Evolutionary conservation across 1,140 invertebrate species (phyloP).

Genomic region (Leptopilina clavipes): DNA sequence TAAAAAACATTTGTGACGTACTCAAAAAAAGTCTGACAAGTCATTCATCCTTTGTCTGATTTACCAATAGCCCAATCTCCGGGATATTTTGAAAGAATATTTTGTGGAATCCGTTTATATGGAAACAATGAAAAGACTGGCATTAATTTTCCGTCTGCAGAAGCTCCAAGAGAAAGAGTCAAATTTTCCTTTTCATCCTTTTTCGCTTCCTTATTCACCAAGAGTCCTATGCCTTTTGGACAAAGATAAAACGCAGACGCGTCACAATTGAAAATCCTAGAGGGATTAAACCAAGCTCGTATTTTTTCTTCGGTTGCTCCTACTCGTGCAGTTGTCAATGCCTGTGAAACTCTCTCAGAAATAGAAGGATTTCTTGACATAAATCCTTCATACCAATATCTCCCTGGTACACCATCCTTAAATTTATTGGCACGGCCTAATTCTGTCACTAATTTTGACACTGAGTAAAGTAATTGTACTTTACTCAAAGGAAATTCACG

Average conservation of each 20-base stretch:
- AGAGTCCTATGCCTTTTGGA: slow-evolving; percentile 55
- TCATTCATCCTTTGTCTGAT: slow-evolving; percentile 69
- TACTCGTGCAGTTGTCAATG: background rate
- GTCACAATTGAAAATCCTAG: slow-evolving; percentile 54
- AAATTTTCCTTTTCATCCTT: slow-evolving; percentile 69
- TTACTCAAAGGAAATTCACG: too few relatives aligned
- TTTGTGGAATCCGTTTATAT: slow-evolving; percentile 33
- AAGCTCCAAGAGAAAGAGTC: slow-evolving; percentile 63
- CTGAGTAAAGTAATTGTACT: too few relatives aligned
- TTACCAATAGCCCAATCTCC: slow-evolving; percentile 61
- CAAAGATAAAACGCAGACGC: slow-evolving; percentile 56
- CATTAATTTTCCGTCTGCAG: slow-evolving; percentile 59
- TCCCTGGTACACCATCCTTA: background rate
- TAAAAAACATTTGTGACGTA: slow-evolving; percentile 66
- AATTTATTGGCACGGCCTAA: too few relatives aligned
- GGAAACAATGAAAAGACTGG: slow-evolving; percentile 54
- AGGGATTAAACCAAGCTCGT: slow-evolving; percentile 1
- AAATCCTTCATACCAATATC: background rate
- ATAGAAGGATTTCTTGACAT: background rate
- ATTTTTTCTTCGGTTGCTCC: background rate
- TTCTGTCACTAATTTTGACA: too few relatives aligned
- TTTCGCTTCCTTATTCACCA: slow-evolving; percentile 57
- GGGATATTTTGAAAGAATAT: slow-evolving; percentile 52
- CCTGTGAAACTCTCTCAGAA: background rate
- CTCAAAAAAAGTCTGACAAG: slow-evolving; percentile 63